Evolutionary conservation across 2,797 vertebrate genomes (phyloP), one percentile per base, ranked within the genome.

Genomic region (Lateolabrax maculatus): DNA sequence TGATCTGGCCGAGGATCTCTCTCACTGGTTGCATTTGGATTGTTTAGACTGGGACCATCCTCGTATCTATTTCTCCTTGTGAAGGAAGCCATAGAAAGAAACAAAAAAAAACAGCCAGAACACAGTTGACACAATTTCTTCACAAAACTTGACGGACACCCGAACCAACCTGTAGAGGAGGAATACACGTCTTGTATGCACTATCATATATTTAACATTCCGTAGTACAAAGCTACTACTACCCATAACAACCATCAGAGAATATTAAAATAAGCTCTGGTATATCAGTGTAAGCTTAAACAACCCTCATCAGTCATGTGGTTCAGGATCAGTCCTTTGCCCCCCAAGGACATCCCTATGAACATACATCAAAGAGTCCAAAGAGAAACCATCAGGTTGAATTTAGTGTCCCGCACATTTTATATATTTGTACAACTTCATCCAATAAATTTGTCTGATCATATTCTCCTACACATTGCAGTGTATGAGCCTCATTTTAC

Each of bases 361-460:
- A 52, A 37, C 13, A 77, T 16, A 43, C 18, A 37, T 58, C 36
- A 80, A 16, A 29, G 27, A 72, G 37, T 10, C 37, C 51, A 60
- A 34, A 76, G n/a, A 70, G 9, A 71, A 16, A 9, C 55, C 25
- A 13, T 44, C 36, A 25, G 44, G 46, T 46, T 64, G 46, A 23
- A 18, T 55, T 60, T 16, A 27, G 10, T 51, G 15, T 57, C 34
- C 4, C 4, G 0, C 41, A 48, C 9, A 19, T 29, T 44, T 27
- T 19, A 21, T 23, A 11, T 9, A 16, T 43, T 36, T 75, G n/a
- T 63, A 53, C 0, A 1, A 15, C 18, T 46, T 10, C 10, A n/a
- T n/a, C n/a, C 25, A 27, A 12, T 60, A 11, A 36, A 37, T 46
- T 25, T 51, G 36, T 63, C 19, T 27, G 27, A 43, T 31, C 8